Conservation (phyloP, 2,797 vertebrate species). For the Sebastiscus tertius region DNA sequence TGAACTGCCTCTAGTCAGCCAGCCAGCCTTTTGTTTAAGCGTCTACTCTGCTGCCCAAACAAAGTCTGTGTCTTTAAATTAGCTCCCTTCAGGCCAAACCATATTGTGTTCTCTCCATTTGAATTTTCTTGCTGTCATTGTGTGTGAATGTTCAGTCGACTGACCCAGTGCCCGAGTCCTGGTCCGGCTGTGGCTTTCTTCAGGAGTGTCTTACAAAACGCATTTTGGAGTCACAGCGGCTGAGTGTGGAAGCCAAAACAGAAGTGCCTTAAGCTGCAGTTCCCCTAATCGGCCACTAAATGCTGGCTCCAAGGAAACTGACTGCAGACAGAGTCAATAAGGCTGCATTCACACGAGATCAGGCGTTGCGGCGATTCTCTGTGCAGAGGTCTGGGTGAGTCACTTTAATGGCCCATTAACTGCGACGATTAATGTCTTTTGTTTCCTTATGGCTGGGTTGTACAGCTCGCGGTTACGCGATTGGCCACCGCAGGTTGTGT, state of each 20-base stretch:
- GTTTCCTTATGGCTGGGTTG: too few species aligned
- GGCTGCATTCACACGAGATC: too few species aligned
- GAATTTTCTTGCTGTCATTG: slow-evolving; percentile 3
- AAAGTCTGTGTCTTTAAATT: slow-evolving; percentile 43
- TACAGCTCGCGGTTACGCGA: too few species aligned
- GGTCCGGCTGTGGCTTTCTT: slow-evolving; percentile 9
- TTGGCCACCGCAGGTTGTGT: too few species aligned
- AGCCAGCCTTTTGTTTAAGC: slow-evolving; percentile 26
- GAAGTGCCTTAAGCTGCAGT: background rate
- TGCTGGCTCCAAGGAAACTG: background rate
- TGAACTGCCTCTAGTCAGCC: slow-evolving; percentile 20
- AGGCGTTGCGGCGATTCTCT: too few species aligned
- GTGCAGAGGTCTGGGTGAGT: too few species aligned
- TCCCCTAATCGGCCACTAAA: slow-evolving; percentile 3
- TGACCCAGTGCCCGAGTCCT: slow-evolving; percentile 34
- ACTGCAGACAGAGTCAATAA: background rate
- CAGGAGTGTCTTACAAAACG: background rate
- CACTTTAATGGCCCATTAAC: too few species aligned
- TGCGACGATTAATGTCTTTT: too few species aligned
- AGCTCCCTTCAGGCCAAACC: slow-evolving; percentile 51
- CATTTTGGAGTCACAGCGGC: background rate
- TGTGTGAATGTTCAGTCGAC: slow-evolving; percentile 10
- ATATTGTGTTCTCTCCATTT: slow-evolving; percentile 32
- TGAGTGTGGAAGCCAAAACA: background rate
- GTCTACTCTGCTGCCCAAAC: background rate